These are phyloP conservation scores for Coelopa pilipes DNA, from an alignment of 2,888 invertebrate species.

Conservation along the genomic window DNA sequence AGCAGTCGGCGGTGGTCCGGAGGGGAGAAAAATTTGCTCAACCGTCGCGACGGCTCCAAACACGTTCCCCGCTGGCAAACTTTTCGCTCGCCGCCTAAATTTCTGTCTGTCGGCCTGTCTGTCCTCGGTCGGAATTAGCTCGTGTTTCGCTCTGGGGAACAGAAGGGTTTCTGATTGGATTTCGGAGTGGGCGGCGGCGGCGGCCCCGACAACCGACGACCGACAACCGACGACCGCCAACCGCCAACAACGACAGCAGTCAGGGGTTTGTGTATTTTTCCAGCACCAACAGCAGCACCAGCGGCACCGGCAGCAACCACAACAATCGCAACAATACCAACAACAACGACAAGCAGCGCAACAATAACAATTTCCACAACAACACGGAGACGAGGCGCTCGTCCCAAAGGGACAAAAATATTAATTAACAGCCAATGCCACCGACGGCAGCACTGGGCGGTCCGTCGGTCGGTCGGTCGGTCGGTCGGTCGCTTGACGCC, in stretches of 20 bases:
- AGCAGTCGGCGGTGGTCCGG: no score
- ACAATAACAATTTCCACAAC: no score
- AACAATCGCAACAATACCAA: neutral
- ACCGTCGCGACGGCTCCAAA: neutral
- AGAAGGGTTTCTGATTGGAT: conserved; percentile 33
- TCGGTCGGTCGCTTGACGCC: no score
- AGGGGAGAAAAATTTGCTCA: no score
- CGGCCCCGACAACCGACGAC: no score
- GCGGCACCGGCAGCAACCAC: neutral
- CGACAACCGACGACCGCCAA: no score
- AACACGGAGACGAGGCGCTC: neutral
- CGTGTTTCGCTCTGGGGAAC: conserved; percentile 15
- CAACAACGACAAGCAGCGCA: neutral
- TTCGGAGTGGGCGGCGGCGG: conserved; percentile 18
- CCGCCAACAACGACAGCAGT: no score
- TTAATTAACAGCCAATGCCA: conserved; percentile 26
- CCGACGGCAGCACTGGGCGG: neutral
- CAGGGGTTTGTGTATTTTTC: no score
- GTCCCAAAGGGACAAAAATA: conserved; percentile 24
- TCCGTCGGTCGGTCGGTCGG: no score
- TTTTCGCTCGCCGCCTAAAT: neutral
- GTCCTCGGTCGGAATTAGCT: conserved; percentile 24
- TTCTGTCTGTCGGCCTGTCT: neutral
- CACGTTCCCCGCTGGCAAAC: neutral
- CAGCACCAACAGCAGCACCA: neutral